These are phyloP conservation scores for Axea sp. DNA, from an alignment of 2,888 invertebrate species.

Conservation along the genomic window DNA sequence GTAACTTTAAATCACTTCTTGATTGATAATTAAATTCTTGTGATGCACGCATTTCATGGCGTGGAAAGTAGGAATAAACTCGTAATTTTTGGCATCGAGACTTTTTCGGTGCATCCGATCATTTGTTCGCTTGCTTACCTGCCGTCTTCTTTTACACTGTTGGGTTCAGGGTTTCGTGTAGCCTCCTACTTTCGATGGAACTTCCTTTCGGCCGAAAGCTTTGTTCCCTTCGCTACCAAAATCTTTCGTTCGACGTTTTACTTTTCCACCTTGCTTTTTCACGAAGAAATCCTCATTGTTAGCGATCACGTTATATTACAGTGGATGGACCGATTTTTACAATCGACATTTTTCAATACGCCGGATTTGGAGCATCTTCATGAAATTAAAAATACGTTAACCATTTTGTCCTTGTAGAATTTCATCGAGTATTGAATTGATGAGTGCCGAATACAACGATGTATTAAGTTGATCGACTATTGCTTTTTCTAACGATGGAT, in stretches of 20 bases:
- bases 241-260: conserved; percentile 36
- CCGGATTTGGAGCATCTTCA: not conserved
- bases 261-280: conserved; percentile 26
- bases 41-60: too few species aligned
- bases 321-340: conserved; percentile 12
- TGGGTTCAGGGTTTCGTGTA: conserved; percentile 6
- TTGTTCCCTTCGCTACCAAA: conserved; percentile 42
- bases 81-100: not conserved
- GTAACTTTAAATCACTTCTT: too few species aligned
- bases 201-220: conserved; percentile 48
- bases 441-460: too few species aligned
- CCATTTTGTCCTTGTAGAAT: too few species aligned
- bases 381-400: too few species aligned
- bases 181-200: conserved; percentile 31
- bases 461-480: too few species aligned
- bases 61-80: too few species aligned
- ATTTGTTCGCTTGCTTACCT: conserved; percentile 30
- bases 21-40: too few species aligned
- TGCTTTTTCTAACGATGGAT: too few species aligned
- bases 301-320: conserved; percentile 11
- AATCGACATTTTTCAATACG: not conserved
- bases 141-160: conserved; percentile 19
- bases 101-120: too few species aligned
- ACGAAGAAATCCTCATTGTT: conserved; percentile 37
- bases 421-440: too few species aligned